Evolutionary conservation across 2,113 vertebrate genomes (phyloP).

Genomic region (Drymodes brunneopygia): DNA sequence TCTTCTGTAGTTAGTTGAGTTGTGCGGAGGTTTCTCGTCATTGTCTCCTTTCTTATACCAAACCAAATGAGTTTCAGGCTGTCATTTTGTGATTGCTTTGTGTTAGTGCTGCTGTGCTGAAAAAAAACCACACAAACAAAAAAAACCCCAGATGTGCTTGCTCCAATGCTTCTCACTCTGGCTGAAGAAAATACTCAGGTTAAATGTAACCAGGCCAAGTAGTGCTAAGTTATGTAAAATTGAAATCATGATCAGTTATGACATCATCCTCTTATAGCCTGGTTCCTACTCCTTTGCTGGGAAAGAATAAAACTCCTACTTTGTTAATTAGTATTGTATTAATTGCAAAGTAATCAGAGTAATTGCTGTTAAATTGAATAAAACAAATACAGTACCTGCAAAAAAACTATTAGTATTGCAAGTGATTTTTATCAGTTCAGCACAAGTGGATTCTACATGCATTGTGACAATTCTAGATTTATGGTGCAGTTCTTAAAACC

Average conservation of each 20-base stretch:
- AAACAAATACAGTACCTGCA: neutral
- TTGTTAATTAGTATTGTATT: neutral
- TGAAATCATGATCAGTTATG: neutral
- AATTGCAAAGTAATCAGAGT: neutral
- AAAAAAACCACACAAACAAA: neutral
- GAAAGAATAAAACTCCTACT: neutral
- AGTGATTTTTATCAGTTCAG: neutral
- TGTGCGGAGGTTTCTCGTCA: neutral
- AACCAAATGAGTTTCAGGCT: neutral
- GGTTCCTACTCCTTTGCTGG: neutral
- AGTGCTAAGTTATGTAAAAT: neutral
- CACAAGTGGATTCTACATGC: neutral
- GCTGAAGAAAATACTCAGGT: neutral
- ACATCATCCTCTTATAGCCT: neutral
- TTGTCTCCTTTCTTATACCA: neutral
- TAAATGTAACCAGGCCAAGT: accelerated
- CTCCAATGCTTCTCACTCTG: neutral
- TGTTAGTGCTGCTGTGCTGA: neutral
- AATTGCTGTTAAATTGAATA: neutral
- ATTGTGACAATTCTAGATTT: neutral
- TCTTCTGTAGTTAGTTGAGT: constrained; percentile 59
- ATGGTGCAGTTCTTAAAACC: neutral
- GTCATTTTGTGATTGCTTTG: neutral
- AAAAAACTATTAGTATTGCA: neutral
- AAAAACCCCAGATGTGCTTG: neutral